Evolutionary conservation across 2,113 vertebrate genomes (phyloP), one percentile per base, ranked within the genome.

Genomic region (Eudorcas thomsonii): DNA sequence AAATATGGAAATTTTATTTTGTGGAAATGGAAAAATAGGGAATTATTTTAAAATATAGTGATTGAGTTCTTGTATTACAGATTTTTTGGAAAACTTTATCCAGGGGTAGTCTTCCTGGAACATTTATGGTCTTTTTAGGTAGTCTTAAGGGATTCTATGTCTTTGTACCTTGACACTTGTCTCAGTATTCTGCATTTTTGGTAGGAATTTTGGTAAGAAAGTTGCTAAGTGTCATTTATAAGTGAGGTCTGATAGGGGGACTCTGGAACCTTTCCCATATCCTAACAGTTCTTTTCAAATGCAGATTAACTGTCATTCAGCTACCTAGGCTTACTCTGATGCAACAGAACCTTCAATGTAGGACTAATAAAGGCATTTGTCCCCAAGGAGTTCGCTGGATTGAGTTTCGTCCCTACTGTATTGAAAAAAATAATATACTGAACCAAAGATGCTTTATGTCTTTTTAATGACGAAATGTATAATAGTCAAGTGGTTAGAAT

Each of bases 221-320:
- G 7, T 90, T 92, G 36, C 36, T 92, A 71, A 92, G 16, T 80
- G 43, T 93, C 59, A 88, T 88, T 97, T 84, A 21, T 55, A n/a
- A 89, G 45, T 62, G 48, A 90, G 83, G 13, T 91, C 28, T 67
- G 33, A n/a, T 52, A 45, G 30, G 39, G 36, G 12, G 10, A 26
- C 89, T 95, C 50, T 94, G 33, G 83, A 93, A 92, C 45, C 26
- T 60, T 89, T 89, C 4, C 33, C 45, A 2, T 67, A 60, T 57
- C 57, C 25, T n/a, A 89, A 33, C 19, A 60, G 15, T 80, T 93
- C 30, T 94, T 95, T 93, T 95, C n/a, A 95, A 96, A 90, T 96
- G 55, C 52, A 93, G 48, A 60, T 95, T 3, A 67, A 50, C 81
- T 94, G 62, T 81, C 85, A 1, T 71, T 95, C 81, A 85, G 39